phyloP scores from a whole-genome alignment of 1,140 invertebrate species.

The Mizuhopecten yessoensis region DNA sequence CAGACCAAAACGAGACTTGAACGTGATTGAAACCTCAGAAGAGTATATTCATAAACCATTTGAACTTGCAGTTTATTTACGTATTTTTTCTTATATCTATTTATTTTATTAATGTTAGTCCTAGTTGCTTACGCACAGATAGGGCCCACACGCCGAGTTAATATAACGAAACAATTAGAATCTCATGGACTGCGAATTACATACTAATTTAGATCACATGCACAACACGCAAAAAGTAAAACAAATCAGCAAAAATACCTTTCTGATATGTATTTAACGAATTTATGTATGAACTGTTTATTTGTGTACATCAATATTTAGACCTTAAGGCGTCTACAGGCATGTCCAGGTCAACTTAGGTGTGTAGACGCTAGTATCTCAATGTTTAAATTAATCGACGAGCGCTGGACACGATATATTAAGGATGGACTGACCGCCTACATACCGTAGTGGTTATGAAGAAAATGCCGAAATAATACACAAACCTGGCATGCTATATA shows the following conservation, averaged over 20 bases:
- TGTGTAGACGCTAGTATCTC: neutral
- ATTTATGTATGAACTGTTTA: neutral
- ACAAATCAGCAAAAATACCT: neutral
- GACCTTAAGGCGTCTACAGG: neutral
- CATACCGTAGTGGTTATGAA: conserved; percentile 14
- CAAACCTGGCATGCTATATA: neutral
- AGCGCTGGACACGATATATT: neutral
- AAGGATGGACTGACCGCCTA: neutral
- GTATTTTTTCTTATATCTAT: too few species aligned
- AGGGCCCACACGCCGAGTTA: neutral
- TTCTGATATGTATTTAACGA: neutral
- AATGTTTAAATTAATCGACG: neutral
- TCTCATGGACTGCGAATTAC: neutral
- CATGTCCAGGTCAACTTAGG: neutral
- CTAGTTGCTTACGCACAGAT: too few species aligned
- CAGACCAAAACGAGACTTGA: too few species aligned
- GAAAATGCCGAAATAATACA: conserved; percentile 21
- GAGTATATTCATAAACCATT: too few species aligned
- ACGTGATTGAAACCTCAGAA: too few species aligned
- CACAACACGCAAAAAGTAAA: neutral
- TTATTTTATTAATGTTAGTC: too few species aligned
- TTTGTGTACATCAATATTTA: neutral
- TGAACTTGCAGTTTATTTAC: too few species aligned
- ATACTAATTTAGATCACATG: conserved; percentile 2
- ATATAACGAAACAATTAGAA: neutral